These are phyloP conservation scores for Dilophus febrilis DNA, from an alignment of 2,888 invertebrate species.

Conservation along the genomic window DNA sequence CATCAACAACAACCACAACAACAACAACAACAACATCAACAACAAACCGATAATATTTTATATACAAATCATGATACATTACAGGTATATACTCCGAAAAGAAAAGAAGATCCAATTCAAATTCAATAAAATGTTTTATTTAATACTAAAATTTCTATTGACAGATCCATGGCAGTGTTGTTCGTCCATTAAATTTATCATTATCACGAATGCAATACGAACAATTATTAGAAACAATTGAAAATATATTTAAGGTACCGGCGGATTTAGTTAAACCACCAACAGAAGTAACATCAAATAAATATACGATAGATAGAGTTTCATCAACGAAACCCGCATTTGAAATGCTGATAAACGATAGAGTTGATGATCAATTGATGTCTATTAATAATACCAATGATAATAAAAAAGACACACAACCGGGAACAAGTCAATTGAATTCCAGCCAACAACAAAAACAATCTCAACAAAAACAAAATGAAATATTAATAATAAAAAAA, in stretches of 20 bases:
- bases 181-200: conserved; percentile 70
- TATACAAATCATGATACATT: no score
- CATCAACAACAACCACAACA: no score
- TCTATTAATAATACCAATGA: not conserved
- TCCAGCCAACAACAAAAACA: no score
- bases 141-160: no score
- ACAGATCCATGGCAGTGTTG: conserved; percentile 56
- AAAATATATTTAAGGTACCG: conserved; percentile 21
- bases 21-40: not conserved
- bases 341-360: conserved; percentile 21
- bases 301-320: no score
- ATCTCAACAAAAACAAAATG: no score
- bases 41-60: conserved; percentile 3
- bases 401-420: not conserved
- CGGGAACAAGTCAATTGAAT: not conserved
- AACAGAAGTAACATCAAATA: conserved; percentile 20
- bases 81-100: no score
- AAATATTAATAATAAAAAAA: no score
- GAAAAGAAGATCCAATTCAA: no score
- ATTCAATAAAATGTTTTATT: no score
- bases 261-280: conserved; percentile 15
- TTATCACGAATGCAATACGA: conserved; percentile 77
- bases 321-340: conserved; percentile 14
- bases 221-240: conserved; percentile 61
- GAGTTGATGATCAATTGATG: conserved; percentile 13